Conservation (phyloP, 1,140 invertebrate genomes). For the Asobara japonica region DNA sequence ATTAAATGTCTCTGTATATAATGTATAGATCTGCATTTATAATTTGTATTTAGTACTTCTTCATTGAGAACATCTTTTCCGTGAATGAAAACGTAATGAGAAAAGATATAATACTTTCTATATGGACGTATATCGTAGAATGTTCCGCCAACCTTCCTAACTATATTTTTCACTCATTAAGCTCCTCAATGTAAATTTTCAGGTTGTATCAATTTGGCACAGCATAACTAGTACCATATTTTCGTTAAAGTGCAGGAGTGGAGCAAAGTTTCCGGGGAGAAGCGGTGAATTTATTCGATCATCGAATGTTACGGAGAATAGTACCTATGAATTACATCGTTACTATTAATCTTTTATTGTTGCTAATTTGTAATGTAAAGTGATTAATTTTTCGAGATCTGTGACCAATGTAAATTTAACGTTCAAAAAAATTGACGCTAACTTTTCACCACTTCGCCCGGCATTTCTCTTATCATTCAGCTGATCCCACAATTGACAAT, state of each 20-base stretch:
- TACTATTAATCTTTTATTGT: too few relatives aligned
- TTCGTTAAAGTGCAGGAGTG: background rate
- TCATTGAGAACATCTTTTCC: constrained; percentile 1
- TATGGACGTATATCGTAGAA: constrained; percentile 9
- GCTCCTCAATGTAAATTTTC: background rate
- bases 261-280: background rate
- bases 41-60: background rate
- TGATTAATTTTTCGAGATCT: too few relatives aligned
- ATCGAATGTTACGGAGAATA: too few relatives aligned
- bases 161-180: background rate
- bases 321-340: too few relatives aligned
- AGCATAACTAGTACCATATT: background rate
- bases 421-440: background rate
- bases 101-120: constrained; percentile 24
- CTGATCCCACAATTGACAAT: background rate
- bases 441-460: background rate
- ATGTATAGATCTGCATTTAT: background rate
- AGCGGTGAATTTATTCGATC: background rate
- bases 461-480: background rate
- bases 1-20: background rate
- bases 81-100: constrained; percentile 3
- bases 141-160: background rate
- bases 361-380: too few relatives aligned
- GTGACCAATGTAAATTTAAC: too few relatives aligned
- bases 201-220: background rate